Conservation (phyloP, 2,113 vertebrate genomes). For the Felis catus region F.catus_Fca126_mat1.0 CM031411.1:8677001-8677500, state of each 20-base stretch:
- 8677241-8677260: neutral
- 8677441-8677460: neutral
- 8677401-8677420: slow-evolving; percentile 8
- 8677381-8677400: neutral
- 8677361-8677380: neutral
- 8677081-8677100: no score
- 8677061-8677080: no score
- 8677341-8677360: slow-evolving; percentile 22
- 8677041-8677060: no score
- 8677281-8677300: neutral
- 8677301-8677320: slow-evolving; percentile 20
- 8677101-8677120: no score
- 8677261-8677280: slow-evolving; percentile 14
- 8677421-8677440: slow-evolving; percentile 14
- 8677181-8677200: no score
- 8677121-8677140: no score
- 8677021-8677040: no score
- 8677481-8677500: neutral
- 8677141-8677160: no score
- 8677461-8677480: neutral
- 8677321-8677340: neutral
- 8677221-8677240: neutral
- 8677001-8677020: neutral
- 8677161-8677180: no score
- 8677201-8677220: neutral